These are phyloP conservation scores for Eilema depressum DNA, from an alignment of 2,888 invertebrate species.

Conservation along the genomic window DNA sequence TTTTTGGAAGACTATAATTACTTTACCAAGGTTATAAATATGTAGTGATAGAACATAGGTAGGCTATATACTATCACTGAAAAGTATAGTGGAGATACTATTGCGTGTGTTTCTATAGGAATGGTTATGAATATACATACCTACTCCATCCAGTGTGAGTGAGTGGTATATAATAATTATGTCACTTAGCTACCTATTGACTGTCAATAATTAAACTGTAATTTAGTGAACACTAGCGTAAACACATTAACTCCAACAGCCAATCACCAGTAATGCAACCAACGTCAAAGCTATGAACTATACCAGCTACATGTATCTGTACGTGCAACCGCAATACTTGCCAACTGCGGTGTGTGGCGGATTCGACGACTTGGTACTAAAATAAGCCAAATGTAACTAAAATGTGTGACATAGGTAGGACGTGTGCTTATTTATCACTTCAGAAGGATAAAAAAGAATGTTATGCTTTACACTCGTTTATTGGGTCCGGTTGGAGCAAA, in stretches of 20 bases:
- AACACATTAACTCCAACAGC: slow-evolving; percentile 1
- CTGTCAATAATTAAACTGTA: not conserved
- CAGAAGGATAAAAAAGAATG: not conserved
- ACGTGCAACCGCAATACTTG: not conserved
- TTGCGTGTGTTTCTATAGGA: too few species aligned
- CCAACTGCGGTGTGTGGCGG: not conserved
- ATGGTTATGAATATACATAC: too few species aligned
- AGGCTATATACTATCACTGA: too few species aligned
- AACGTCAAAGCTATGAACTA: slow-evolving; percentile 1
- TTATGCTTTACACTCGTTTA: too few species aligned
- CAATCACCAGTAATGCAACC: not conserved
- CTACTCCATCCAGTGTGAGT: not conserved
- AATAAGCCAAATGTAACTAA: not conserved
- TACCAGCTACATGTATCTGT: not conserved
- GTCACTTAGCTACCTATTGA: not conserved
- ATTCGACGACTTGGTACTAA: too few species aligned
- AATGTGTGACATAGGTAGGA: not conserved
- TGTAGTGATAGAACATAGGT: too few species aligned
- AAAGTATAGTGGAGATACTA: too few species aligned
- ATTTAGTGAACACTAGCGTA: not conserved
- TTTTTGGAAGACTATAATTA: too few species aligned
- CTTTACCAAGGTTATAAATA: too few species aligned
- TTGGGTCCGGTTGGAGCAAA: too few species aligned
- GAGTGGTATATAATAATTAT: not conserved
- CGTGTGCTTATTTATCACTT: not conserved